Percentiles rank a stretch among this genome's conserved stretches.
phyloP scores from a whole-genome alignment of 2,113 vertebrate species.

The Cebidichthys violaceus region DNA sequence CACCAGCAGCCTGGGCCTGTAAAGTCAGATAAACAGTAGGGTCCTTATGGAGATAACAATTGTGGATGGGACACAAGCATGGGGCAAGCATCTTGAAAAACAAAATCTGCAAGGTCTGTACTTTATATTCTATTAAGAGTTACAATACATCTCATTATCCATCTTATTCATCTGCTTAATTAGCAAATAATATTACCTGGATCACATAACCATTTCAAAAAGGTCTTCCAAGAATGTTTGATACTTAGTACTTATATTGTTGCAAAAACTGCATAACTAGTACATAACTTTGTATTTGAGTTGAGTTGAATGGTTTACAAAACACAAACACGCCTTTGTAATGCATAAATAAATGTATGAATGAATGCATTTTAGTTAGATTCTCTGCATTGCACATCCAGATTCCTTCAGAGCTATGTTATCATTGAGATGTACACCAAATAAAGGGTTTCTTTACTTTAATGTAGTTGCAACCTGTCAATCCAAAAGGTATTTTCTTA shows the following conservation, averaged over 20 bases:
- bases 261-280: not conserved
- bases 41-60: not conserved
- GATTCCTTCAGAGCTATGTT: not conserved
- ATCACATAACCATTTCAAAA: not conserved
- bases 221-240: not conserved
- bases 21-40: not conserved
- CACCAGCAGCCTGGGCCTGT: constrained; percentile 49
- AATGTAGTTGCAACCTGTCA: not conserved
- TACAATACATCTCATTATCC: too few relatives aligned
- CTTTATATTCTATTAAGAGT: not conserved
- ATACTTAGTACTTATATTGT: not conserved
- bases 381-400: not conserved
- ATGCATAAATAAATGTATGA: not conserved
- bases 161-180: not conserved
- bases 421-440: not conserved
- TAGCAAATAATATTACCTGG: not conserved
- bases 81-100: not conserved
- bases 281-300: not conserved
- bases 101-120: not conserved
- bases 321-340: not conserved
- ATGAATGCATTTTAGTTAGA: not conserved
- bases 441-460: not conserved
- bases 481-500: not conserved
- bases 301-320: not conserved
- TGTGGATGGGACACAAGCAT: not conserved